Base-by-base conservation (phyloP, 2,888 invertebrate genomes). In the Chrysolina haemoptera region DNA sequence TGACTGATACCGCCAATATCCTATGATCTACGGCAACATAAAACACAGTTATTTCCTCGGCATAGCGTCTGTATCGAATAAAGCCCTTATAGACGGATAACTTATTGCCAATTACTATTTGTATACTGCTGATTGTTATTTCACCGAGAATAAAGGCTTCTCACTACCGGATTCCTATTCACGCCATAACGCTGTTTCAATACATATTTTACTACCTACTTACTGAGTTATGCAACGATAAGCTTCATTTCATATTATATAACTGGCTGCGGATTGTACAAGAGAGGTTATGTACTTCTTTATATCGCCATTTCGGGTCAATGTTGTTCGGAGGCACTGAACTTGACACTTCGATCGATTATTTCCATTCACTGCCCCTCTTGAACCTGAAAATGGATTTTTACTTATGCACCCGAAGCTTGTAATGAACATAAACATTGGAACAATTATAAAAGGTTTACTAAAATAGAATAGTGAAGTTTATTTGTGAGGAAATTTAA, bases 171-270 rank as follows among this genome's bases (percentile, higher is more conserved):
- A 66, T 66, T 66, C 66, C 66, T 22, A 66, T 66, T 66, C 48
- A n/a, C 66, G 40, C 66, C 66, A n/a, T 12, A 65, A 65, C 65
- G 27, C 20, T 46, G 22, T 20, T 50, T 53, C 66, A 66, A 66
- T 66, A 66, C 50, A 66, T 40, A 66, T 66, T 66, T 66, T 66
- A 66, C 50, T 65, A 48, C 65, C 65, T 66, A 66, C 66, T 66
- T 48, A 22, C 59, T 10, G 59, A 35, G 59, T 59, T 59, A 59
- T 59, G 59, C 59, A 59, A 53, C 20, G 65, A 65, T 27, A 48
- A 65, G 20, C 20, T 65, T 65, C 48, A 48, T 50, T 66, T 50
- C 50, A 53, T 66, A 53, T 53, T 66, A 53, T 53, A 66, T 66
- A 66, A 66, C 18, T 16, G 50, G 53, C 35, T 9, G 50, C 35